Percentiles rank a stretch among this genome's conserved stretches.
These are phyloP conservation scores for Caradrina clavipalpis DNA, from an alignment of 2,888 invertebrate species.

Conservation along the genomic window DNA sequence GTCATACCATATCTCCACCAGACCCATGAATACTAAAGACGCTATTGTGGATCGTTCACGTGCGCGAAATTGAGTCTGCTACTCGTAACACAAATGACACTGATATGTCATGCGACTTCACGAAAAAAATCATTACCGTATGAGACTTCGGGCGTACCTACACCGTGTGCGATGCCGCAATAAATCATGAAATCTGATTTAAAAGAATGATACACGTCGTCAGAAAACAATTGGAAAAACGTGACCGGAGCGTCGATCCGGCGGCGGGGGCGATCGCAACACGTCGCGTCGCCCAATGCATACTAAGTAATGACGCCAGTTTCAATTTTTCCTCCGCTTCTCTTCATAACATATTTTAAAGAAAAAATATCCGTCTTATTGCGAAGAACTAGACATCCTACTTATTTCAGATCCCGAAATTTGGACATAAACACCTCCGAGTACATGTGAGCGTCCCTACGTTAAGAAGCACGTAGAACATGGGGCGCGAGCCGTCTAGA, in stretches of 20 bases:
- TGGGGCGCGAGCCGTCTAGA: slow-evolving; percentile 56
- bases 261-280: slow-evolving; percentile 82
- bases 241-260: slow-evolving; percentile 84
- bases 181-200: slow-evolving; percentile 87
- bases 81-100: slow-evolving; percentile 82
- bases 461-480: slow-evolving; percentile 67
- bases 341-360: slow-evolving; percentile 77
- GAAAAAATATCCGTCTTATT: slow-evolving; percentile 51
- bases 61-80: slow-evolving; percentile 84
- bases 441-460: slow-evolving; percentile 46
- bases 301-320: slow-evolving; percentile 88
- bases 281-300: slow-evolving; percentile 87
- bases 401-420: slow-evolving; percentile 38
- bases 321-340: slow-evolving; percentile 86
- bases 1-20: slow-evolving; percentile 85
- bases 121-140: slow-evolving; percentile 63
- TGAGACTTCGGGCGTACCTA: slow-evolving; percentile 41
- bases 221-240: slow-evolving; percentile 90
- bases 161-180: slow-evolving; percentile 70
- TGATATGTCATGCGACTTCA: slow-evolving; percentile 81
- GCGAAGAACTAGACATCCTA: slow-evolving; percentile 37
- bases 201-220: slow-evolving; percentile 90
- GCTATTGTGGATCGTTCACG: slow-evolving; percentile 86
- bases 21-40: slow-evolving; percentile 90
- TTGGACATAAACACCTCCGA: slow-evolving; percentile 48